Conservation (phyloP, 2,888 invertebrate genomes). For the Leptogaster cylindrica region DNA sequence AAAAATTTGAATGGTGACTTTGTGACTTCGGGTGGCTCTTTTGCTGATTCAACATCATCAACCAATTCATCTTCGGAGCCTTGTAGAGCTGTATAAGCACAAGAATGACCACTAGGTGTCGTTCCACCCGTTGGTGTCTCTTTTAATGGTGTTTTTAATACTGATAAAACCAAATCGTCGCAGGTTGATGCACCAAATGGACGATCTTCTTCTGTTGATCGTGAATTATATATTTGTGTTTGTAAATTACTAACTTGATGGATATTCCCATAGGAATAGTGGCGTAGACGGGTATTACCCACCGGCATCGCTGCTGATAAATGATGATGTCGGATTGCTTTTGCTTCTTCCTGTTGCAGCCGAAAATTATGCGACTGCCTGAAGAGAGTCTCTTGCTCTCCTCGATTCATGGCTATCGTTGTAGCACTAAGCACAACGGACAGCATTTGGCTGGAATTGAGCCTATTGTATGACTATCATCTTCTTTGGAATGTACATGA, state of each 20-base stretch:
- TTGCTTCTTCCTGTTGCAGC: conserved; percentile 52
- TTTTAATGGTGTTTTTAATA: conserved; percentile 66
- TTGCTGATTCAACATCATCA: conserved; percentile 54
- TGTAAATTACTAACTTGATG: conserved; percentile 53
- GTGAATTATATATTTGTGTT: conserved; percentile 49
- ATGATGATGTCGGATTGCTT: conserved; percentile 45
- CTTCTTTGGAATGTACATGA: neutral
- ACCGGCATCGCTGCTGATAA: conserved; percentile 45
- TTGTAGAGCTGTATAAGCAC: conserved; percentile 50
- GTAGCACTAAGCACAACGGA: conserved; percentile 62
- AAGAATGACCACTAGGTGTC: conserved; percentile 47
- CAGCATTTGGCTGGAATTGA: conserved; percentile 57
- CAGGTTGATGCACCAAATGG: conserved; percentile 49
- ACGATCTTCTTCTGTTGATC: conserved; percentile 51
- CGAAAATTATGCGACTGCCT: conserved; percentile 67
- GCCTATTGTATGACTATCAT: conserved; percentile 40
- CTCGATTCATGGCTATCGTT: conserved; percentile 67
- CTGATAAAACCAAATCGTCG: conserved; percentile 68
- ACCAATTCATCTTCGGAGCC: conserved; percentile 53
- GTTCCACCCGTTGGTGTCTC: conserved; percentile 46
- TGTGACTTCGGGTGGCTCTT: conserved; percentile 48
- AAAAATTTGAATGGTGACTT: conserved; percentile 63
- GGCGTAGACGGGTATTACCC: conserved; percentile 46
- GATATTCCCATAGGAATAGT: conserved; percentile 54
- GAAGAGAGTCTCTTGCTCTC: conserved; percentile 69